phyloP scores from a whole-genome alignment of 2,113 vertebrate genomes.

The Condylura cristata region DNA sequence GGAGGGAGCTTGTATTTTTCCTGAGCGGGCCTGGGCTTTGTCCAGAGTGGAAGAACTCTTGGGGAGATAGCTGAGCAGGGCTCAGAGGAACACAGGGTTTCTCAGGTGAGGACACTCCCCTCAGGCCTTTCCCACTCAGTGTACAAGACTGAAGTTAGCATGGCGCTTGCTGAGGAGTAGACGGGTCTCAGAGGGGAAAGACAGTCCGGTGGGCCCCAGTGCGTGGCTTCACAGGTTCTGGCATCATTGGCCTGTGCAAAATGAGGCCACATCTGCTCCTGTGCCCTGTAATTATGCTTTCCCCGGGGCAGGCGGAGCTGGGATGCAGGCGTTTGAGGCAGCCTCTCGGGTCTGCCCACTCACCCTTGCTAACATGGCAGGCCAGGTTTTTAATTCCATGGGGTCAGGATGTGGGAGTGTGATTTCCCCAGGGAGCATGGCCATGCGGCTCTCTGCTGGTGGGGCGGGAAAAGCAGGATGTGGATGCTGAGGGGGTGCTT shows the following conservation, averaged over 20 bases:
- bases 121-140: neutral
- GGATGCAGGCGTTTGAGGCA: slow-evolving; percentile 11
- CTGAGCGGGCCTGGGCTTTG: neutral
- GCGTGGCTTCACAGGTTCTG: slow-evolving; percentile 20
- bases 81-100: neutral
- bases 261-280: slow-evolving; percentile 23
- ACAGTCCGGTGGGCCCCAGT: neutral
- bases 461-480: neutral
- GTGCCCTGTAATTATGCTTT: slow-evolving; percentile 16
- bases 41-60: neutral
- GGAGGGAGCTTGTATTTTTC: neutral
- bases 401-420: slow-evolving; percentile 14
- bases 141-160: neutral
- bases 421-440: neutral
- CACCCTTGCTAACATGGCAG: slow-evolving; percentile 56
- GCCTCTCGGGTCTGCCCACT: neutral
- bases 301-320: neutral
- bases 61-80: neutral
- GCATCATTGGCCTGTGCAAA: slow-evolving; percentile 27
- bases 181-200: neutral
- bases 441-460: neutral
- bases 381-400: slow-evolving; percentile 63
- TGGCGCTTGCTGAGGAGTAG: neutral
- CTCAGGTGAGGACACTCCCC: neutral
- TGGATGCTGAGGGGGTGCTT: neutral